Evolutionary conservation across 1,140 invertebrate species (phyloP).

Genomic region (Nylanderia fulva): DNA sequence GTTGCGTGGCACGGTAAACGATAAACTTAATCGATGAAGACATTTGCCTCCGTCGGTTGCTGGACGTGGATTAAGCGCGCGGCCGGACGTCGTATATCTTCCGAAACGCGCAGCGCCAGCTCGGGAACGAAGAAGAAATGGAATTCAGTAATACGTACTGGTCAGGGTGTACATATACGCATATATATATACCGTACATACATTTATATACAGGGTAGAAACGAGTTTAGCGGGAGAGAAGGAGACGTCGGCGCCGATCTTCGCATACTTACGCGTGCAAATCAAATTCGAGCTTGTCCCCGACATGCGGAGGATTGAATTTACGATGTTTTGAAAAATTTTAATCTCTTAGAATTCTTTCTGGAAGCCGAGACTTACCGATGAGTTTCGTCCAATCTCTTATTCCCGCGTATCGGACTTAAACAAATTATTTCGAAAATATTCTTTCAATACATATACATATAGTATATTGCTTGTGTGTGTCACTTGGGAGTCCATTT

Average conservation of each 20-base stretch:
- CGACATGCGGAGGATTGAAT: neutral
- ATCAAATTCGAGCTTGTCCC: slow-evolving; percentile 11
- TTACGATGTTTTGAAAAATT: slow-evolving; percentile 52
- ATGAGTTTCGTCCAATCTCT: neutral
- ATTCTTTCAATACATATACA: neutral
- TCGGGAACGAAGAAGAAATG: slow-evolving; percentile 34
- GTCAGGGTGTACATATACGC: neutral
- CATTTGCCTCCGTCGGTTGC: slow-evolving; percentile 38
- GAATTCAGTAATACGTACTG: slow-evolving; percentile 31
- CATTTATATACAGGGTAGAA: neutral
- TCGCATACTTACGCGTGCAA: slow-evolving; percentile 29
- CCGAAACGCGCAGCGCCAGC: neutral
- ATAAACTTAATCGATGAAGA: slow-evolving; percentile 48
- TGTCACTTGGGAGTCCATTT: neutral
- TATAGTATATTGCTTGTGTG: neutral
- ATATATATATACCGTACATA: neutral
- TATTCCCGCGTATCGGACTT: neutral
- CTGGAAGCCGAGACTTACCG: neutral
- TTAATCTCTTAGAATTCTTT: slow-evolving; percentile 40
- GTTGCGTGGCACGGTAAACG: neutral
- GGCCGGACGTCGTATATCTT: slow-evolving; percentile 39
- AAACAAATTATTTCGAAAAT: slow-evolving; percentile 25
- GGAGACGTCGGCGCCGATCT: neutral
- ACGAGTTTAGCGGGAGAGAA: neutral
- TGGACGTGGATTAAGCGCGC: slow-evolving; percentile 41